Conservation (phyloP, 2,888 invertebrate genomes). For the Drosophila antonietae region DNA sequence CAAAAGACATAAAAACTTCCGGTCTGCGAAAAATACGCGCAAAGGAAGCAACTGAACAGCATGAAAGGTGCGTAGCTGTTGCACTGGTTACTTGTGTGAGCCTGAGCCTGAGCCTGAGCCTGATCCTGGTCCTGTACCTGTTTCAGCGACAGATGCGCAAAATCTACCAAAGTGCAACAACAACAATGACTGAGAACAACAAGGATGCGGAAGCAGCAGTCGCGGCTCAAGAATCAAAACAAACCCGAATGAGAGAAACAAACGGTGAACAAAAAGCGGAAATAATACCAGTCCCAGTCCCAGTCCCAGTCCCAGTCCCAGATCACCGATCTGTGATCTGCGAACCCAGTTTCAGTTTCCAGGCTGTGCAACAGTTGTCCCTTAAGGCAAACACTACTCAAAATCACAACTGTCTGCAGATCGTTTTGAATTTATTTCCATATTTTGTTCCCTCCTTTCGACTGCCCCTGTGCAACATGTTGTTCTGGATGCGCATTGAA, state of each 20-base stretch:
- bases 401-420: slow-evolving; percentile 71
- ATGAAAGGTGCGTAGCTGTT: slow-evolving; percentile 58
- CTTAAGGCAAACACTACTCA: slow-evolving; percentile 29
- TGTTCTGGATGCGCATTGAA: slow-evolving; percentile 22
- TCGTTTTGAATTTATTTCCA: slow-evolving; percentile 69
- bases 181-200: slow-evolving; percentile 20
- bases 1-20: slow-evolving; percentile 69
- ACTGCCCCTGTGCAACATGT: slow-evolving; percentile 42
- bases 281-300: slow-evolving; percentile 57
- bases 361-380: slow-evolving; percentile 69
- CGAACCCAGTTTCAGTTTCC: slow-evolving; percentile 31
- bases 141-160: slow-evolving; percentile 69
- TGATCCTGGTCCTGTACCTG: slow-evolving; percentile 57
- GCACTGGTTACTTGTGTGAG: slow-evolving; percentile 15
- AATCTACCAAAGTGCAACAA: slow-evolving; percentile 30
- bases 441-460: slow-evolving; percentile 49
- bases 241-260: slow-evolving; percentile 54
- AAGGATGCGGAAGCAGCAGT: slow-evolving; percentile 71
- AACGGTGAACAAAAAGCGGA: slow-evolving; percentile 55
- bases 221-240: slow-evolving; percentile 67
- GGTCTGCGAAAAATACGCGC: slow-evolving; percentile 47
- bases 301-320: slow-evolving; percentile 20
- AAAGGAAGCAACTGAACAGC: slow-evolving; percentile 48
- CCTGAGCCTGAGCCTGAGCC: slow-evolving; percentile 29
- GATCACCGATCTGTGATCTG: slow-evolving; percentile 6